A percentile compares a stretch with the other conserved stretches of the same genome.
phyloP scores from a whole-genome alignment of 2,888 invertebrate species.

The Ochropacha duplaris region DNA sequence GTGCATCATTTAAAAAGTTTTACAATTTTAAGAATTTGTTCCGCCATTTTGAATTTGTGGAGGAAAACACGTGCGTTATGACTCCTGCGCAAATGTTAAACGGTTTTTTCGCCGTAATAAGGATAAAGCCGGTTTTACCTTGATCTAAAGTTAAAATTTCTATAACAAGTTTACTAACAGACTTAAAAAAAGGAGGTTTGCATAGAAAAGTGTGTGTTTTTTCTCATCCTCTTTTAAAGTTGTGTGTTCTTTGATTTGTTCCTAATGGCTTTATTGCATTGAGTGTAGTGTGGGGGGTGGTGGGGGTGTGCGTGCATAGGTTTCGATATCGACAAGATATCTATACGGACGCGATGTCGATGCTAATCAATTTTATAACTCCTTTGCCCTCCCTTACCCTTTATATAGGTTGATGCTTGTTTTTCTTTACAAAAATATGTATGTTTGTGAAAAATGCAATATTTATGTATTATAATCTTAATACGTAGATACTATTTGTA shows the following conservation, averaged over 20 bases:
- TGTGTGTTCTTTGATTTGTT: neutral
- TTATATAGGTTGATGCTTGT: neutral
- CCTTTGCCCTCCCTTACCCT: conserved; percentile 12
- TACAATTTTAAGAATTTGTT: conserved; percentile 2
- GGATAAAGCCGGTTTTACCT: neutral
- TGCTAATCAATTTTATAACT: conserved; percentile 53
- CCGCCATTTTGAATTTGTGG: conserved; percentile 8
- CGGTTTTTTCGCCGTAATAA: neutral
- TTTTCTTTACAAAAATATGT: neutral
- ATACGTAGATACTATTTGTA: too few species aligned
- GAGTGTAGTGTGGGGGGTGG: neutral
- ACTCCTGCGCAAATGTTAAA: conserved; percentile 7
- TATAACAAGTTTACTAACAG: too few species aligned
- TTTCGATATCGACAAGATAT: conserved; percentile 4
- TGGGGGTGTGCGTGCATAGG: neutral
- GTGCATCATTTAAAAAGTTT: conserved; percentile 2
- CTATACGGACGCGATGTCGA: conserved; percentile 33
- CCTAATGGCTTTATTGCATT: neutral
- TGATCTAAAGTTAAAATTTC: too few species aligned
- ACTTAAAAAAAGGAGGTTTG: too few species aligned
- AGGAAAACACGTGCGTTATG: conserved; percentile 2
- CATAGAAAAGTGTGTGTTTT: neutral
- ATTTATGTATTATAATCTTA: too few species aligned
- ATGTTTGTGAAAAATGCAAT: neutral
- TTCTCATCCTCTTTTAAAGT: neutral